Evolutionary conservation across 2,797 vertebrate genomes (phyloP).

Genomic region (Gorsachius magnificus): DNA sequence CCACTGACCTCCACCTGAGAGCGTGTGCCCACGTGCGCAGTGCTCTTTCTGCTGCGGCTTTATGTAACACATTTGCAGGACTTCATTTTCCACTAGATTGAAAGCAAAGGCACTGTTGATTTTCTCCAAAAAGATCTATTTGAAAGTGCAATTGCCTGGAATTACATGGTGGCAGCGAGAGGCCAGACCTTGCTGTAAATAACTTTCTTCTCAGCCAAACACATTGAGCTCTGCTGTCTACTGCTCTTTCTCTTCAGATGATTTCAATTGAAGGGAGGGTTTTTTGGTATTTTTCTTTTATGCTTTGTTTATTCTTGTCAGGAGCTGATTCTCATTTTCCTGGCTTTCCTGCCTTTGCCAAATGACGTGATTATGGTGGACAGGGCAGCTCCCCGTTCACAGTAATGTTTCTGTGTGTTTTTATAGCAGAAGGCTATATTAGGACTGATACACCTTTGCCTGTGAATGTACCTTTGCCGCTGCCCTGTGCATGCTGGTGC

Average conservation of each 20-base stretch:
- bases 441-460: not conserved
- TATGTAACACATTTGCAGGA: conserved; percentile 65
- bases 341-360: not conserved
- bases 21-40: not conserved
- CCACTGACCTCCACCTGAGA: not conserved
- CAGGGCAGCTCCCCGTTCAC: not conserved
- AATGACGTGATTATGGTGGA: not conserved
- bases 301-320: conserved; percentile 21
- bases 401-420: not conserved
- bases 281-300: not conserved
- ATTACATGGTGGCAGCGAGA: conserved; percentile 74
- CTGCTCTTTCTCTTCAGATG: not conserved
- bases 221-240: not conserved
- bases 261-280: not conserved
- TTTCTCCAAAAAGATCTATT: conserved; percentile 74
- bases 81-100: conserved; percentile 80
- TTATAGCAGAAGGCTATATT: not conserved
- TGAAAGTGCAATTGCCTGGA: conserved; percentile 78
- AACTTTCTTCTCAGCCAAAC: conserved; percentile 67
- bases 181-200: conserved; percentile 77
- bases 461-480: not conserved
- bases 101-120: conserved; percentile 75
- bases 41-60: conserved; percentile 13
- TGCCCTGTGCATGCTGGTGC: not conserved
- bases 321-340: not conserved